phyloP scores from a whole-genome alignment of 2,797 vertebrate species.

The Neomorphus geoffroyi region DNA sequence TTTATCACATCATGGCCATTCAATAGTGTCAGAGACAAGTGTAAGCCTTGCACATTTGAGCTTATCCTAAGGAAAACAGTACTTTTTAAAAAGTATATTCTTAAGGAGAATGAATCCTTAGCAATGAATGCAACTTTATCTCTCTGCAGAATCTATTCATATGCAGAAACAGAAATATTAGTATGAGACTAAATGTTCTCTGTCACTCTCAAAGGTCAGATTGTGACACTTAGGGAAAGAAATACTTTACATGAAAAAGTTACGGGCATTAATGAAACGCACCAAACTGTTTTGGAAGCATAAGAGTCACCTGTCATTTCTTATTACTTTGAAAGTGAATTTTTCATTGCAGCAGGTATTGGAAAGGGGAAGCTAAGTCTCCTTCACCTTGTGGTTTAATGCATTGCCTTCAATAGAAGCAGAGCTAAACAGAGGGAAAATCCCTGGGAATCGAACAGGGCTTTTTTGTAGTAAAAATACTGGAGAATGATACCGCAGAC shows the following conservation, averaged over 20 bases:
- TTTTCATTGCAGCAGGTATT: background rate
- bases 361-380: background rate
- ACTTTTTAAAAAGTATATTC: background rate
- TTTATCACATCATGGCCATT: background rate
- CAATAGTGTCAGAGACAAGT: background rate
- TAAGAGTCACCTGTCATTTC: too few species aligned
- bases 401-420: background rate
- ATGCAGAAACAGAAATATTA: background rate
- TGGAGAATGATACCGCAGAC: background rate
- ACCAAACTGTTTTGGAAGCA: background rate
- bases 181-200: background rate
- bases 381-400: background rate
- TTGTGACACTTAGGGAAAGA: background rate
- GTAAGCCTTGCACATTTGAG: fast-evolving
- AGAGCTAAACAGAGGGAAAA: background rate
- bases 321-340: background rate
- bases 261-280: background rate
- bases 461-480: background rate
- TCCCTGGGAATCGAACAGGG: background rate
- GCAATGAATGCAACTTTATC: background rate
- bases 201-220: background rate
- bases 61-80: background rate
- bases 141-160: background rate
- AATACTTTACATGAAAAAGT: background rate
- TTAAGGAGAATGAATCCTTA: background rate